Percentiles rank a stretch among this genome's conserved stretches.
Evolutionary conservation across 2,113 vertebrate genomes (phyloP).

Genomic region (Stictonetta naevosa): DNA sequence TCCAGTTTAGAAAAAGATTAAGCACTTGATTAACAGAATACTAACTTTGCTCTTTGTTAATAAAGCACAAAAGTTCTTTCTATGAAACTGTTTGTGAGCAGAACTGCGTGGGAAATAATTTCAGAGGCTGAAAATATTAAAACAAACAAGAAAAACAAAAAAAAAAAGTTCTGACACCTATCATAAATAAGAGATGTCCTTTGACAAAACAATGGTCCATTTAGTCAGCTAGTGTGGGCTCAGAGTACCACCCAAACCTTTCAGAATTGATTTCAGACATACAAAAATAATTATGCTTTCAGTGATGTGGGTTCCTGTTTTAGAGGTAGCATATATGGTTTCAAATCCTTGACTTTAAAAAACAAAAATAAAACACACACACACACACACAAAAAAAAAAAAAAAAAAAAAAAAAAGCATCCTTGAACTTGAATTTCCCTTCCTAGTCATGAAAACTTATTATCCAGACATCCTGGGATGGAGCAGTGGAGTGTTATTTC

Average conservation of each 20-base stretch:
- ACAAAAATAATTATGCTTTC: not conserved
- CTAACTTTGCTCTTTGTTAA: not conserved
- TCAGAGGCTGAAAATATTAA: not conserved
- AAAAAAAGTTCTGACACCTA: no score
- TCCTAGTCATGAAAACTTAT: not conserved
- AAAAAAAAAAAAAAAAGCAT: not conserved
- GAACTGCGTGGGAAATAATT: not conserved
- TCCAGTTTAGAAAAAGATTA: not conserved
- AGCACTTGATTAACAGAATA: not conserved
- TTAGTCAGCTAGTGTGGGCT: not conserved
- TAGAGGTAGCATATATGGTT: not conserved
- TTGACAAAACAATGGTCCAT: not conserved
- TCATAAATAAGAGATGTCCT: not conserved
- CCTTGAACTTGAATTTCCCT: not conserved
- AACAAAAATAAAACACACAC: no score
- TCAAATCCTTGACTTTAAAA: not conserved
- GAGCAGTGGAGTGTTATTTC: not conserved
- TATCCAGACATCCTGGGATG: not conserved
- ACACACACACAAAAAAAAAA: rapidly evolving
- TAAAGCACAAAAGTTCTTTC: not conserved
- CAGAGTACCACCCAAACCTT: not conserved
- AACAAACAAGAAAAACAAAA: not conserved
- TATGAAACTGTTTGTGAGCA: not conserved
- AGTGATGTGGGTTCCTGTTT: rapidly evolving
- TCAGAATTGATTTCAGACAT: not conserved